Evolutionary conservation across 1,140 invertebrate genomes (phyloP), one percentile per base, ranked within the genome.

Genomic region (Neotoxoptera formosana): DNA sequence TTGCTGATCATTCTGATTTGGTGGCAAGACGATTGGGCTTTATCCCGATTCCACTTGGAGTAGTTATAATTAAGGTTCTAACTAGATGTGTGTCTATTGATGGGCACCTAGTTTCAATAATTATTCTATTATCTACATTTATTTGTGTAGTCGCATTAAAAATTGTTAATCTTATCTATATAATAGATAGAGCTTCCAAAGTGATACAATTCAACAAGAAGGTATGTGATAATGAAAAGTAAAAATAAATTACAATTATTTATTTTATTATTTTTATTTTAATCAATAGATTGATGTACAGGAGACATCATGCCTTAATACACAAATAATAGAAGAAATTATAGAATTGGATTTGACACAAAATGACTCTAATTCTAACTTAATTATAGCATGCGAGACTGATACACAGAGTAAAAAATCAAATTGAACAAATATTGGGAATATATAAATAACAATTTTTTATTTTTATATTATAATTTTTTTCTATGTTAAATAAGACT

Each of bases 21-120:
- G 98, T 99, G 8, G 99, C 99, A 0, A 96, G 99, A 7, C 96
- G 99, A 93, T 99, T 99, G 98, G 99, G 99, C 7, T 99, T 99
- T 95, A 99, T 99, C 95, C 99, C 99, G 7, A 96, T 99, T 94
- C 99, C 99, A 0, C 95, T 99, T 51, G 97, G 98, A 0, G 98
- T 99, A 41, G 97, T 99, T n/a, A 97, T 99, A 93, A 97, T 98
- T 7, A 96, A 98, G 93, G 98, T 99, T 2, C 95, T 99, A 20
- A 96, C 96, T 84, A 96, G 97, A 95, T 96, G 98, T 93, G 94
- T 98, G 93, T 95, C 96, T 94, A 95, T 97, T 94, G 95, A 96
- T 94, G 95, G 96, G 95, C 95, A 96, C 30, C 96, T 97, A 30
- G 96, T 97, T n/a, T 95, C 98, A 34, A 95, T 98, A 36, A 95